Evolutionary conservation across 2,113 vertebrate species (phyloP).

Genomic region (Rallus limicola): DNA sequence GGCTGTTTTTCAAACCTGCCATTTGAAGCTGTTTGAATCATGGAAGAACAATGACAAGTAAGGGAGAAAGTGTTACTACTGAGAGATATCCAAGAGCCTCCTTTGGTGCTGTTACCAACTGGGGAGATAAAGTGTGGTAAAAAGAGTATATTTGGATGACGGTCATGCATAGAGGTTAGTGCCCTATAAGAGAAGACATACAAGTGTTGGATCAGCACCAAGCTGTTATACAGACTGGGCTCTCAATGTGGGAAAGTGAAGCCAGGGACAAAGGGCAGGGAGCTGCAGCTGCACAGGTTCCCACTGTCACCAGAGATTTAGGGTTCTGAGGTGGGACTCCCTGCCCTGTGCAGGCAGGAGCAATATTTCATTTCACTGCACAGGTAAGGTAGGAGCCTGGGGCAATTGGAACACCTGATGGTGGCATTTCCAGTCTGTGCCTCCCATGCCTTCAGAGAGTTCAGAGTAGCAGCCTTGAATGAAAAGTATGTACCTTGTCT

Average conservation of each 20-base stretch:
- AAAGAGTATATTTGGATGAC: not conserved
- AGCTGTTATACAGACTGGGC: not conserved
- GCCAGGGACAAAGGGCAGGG: not conserved
- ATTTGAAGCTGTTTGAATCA: conserved; percentile 42
- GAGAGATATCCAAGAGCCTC: conserved; percentile 30
- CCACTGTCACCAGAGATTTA: not conserved
- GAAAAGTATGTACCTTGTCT: not conserved
- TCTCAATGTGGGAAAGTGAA: not conserved
- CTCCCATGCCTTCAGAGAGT: not conserved
- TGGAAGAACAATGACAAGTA: conserved; percentile 45
- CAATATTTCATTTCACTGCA: not conserved
- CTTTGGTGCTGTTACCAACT: conserved; percentile 44
- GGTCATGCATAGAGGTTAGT: not conserved
- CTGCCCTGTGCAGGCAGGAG: not conserved
- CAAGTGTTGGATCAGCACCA: conserved; percentile 4
- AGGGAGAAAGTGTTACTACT: conserved; percentile 52
- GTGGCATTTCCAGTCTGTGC: not conserved
- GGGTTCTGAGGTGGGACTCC: not conserved
- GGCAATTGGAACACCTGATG: not conserved
- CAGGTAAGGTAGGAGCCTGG: not conserved
- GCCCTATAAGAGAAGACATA: not conserved
- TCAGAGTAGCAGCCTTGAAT: not conserved
- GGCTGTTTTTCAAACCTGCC: conserved; percentile 17
- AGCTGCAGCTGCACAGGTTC: not conserved
- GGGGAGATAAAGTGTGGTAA: not conserved